A percentile compares a stretch with the other conserved stretches of the same genome.
These are phyloP conservation scores for Perca flavescens DNA, from an alignment of 2,113 vertebrate genomes.

Conservation along the genomic window DNA sequence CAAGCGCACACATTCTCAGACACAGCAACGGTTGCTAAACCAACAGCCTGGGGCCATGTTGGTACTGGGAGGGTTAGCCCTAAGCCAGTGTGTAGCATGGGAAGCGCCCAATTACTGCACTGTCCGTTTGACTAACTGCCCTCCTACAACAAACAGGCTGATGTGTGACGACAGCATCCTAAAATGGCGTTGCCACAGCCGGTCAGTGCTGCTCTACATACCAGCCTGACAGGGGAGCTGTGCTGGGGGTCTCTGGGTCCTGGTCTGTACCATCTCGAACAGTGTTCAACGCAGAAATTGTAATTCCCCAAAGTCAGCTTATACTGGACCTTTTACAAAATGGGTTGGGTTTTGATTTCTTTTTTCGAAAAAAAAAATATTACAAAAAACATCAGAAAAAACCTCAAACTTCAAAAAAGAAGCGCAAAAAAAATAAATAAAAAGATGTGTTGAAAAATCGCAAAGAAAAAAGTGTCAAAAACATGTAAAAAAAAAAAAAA, in stretches of 20 bases:
- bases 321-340: too few relatives aligned
- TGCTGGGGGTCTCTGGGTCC: background rate
- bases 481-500: too few relatives aligned
- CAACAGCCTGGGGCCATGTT: slow-evolving; percentile 66
- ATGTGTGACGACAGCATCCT: background rate
- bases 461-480: too few relatives aligned
- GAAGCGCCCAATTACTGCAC: slow-evolving; percentile 36
- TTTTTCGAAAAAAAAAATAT: too few relatives aligned
- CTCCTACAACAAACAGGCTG: background rate
- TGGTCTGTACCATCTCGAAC: background rate
- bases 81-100: slow-evolving; percentile 57
- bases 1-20: slow-evolving; percentile 75
- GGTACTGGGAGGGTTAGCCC: slow-evolving; percentile 55
- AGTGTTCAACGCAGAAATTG: too few relatives aligned
- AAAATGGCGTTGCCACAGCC: background rate
- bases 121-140: background rate
- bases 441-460: too few relatives aligned
- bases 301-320: too few relatives aligned
- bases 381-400: too few relatives aligned
- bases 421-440: too few relatives aligned
- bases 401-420: too few relatives aligned
- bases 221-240: slow-evolving; percentile 6
- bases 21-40: slow-evolving; percentile 75
- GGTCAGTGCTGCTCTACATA: background rate
- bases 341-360: too few relatives aligned